Percentiles rank a stretch among this genome's conserved stretches.
Evolutionary conservation across 2,888 invertebrate species (phyloP).

Genomic region (Acanthosepion lycidas): DNA sequence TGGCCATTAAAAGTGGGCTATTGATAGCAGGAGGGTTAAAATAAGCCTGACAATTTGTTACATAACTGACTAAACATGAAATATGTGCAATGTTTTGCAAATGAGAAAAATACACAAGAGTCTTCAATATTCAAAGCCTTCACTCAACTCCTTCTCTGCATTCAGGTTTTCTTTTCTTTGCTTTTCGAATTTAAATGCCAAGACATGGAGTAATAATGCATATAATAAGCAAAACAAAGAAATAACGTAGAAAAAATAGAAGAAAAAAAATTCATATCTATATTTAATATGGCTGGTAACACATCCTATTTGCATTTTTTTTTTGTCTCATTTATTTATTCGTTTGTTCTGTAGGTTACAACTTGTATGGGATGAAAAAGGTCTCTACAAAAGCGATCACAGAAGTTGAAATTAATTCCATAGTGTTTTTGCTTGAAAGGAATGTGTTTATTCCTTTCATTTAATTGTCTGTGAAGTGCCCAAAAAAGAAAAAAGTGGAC

Average conservation of each 20-base stretch:
- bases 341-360: not conserved
- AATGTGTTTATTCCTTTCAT: slow-evolving; percentile 15
- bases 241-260: not conserved
- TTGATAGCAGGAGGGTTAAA: too few species aligned
- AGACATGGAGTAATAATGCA: not conserved
- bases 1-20: too few species aligned
- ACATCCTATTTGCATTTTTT: not conserved
- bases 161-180: not conserved
- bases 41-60: too few species aligned
- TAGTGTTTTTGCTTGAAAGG: not conserved
- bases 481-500: not conserved
- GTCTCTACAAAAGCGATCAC: not conserved
- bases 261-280: not conserved
- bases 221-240: not conserved
- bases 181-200: not conserved
- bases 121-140: too few species aligned
- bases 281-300: not conserved
- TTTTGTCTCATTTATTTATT: too few species aligned
- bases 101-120: not conserved
- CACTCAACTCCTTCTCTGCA: too few species aligned
- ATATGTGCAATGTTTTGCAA: not conserved
- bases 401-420: not conserved
- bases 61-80: too few species aligned
- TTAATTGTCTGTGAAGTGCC: not conserved
- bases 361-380: not conserved